phyloP scores from a whole-genome alignment of 2,113 vertebrate genomes.

The Ceratotherium simum region DNA sequence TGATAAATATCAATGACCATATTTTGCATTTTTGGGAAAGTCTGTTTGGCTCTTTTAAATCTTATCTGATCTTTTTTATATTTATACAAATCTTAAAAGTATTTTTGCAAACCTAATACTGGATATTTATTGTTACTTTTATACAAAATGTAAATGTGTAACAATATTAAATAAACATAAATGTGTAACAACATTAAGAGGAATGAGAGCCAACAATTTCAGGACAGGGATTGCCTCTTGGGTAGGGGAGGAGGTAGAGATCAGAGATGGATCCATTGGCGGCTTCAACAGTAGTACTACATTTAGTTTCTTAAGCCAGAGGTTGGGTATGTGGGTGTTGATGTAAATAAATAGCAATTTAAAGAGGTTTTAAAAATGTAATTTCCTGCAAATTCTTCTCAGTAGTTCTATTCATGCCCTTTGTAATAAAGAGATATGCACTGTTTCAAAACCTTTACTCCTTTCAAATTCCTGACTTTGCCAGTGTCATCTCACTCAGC shows the following conservation, averaged over 20 bases:
- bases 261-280: not conserved
- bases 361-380: not conserved
- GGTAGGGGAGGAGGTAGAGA: not conserved
- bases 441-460: not conserved
- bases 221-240: not conserved
- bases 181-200: not conserved
- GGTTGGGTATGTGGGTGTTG: not conserved
- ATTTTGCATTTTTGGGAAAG: not conserved
- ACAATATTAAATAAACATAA: not conserved
- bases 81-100: not conserved
- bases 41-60: not conserved
- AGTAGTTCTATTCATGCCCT: not conserved
- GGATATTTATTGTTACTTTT: not conserved
- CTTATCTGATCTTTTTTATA: not conserved
- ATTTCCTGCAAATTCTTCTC: not conserved
- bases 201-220: not conserved
- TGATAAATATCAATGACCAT: not conserved
- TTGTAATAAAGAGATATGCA: not conserved
- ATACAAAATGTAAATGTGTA: not conserved
- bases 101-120: not conserved
- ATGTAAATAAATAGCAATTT: not conserved
- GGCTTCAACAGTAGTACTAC: not conserved
- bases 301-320: not conserved
- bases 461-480: not conserved
- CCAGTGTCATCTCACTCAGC: not conserved